phyloP scores from a whole-genome alignment of 2,113 vertebrate species.

The Chascanopsetta lugubris region DNA sequence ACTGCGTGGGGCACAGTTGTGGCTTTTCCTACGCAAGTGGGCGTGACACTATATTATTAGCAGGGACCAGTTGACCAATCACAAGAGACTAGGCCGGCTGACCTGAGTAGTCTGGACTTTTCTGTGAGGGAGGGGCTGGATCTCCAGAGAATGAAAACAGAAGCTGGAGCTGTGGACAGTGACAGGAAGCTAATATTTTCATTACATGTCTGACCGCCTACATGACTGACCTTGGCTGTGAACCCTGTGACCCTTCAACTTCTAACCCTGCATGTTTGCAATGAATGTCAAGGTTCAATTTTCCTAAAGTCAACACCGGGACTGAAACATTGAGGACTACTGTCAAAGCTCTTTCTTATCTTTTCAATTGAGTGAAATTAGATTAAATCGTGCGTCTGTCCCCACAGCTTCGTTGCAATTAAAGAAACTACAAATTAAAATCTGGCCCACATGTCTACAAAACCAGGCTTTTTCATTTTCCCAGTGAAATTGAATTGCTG shows the following conservation, averaged over 20 bases:
- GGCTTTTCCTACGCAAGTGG: no score
- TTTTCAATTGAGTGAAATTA: background rate
- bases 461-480: background rate
- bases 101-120: no score
- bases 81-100: no score
- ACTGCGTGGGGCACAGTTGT: no score
- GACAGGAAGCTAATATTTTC: background rate
- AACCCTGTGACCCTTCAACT: background rate
- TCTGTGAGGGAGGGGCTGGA: no score
- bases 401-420: background rate
- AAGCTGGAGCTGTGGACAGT: background rate
- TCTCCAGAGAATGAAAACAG: no score
- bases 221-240: no score
- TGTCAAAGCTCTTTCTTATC: constrained; percentile 10
- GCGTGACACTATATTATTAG: no score
- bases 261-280: background rate
- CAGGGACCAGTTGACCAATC: no score
- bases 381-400: background rate
- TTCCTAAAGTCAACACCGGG: constrained; percentile 13
- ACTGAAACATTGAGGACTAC: constrained; percentile 18
- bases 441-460: background rate
- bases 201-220: background rate
- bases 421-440: background rate
- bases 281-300: background rate
- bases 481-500: background rate